Evolutionary conservation across 2,888 invertebrate genomes (phyloP).

Genomic region (Trachelus stipa): DNA sequence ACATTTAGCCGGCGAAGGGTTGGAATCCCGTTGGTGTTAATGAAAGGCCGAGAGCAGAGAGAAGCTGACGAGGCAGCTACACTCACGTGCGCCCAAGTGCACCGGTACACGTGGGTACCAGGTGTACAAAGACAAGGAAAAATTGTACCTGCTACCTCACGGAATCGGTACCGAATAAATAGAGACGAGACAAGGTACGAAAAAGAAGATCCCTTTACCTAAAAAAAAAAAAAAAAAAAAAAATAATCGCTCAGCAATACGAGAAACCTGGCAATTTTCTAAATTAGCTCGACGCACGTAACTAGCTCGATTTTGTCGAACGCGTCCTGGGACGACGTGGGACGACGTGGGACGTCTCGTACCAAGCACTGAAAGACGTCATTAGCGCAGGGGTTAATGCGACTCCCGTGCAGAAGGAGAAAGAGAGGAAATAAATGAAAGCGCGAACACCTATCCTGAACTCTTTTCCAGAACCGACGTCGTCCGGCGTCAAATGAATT

Average conservation of each 20-base stretch:
- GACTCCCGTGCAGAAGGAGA: not conserved
- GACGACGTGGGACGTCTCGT: not conserved
- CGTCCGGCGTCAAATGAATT: not conserved
- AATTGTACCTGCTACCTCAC: not conserved
- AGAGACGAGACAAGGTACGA: no score
- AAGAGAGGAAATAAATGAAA: not conserved
- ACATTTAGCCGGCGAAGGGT: constrained; percentile 36
- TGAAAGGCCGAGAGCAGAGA: constrained; percentile 42
- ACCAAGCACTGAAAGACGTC: not conserved
- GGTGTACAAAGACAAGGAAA: not conserved
- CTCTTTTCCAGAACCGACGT: not conserved
- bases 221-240: no score
- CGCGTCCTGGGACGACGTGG: not conserved
- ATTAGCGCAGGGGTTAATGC: not conserved
- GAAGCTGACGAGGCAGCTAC: constrained; percentile 37
- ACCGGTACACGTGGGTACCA: not conserved
- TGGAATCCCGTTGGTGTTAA: constrained; percentile 45
- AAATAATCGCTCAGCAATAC: not conserved
- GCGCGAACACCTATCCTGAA: not conserved
- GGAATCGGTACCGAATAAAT: not conserved
- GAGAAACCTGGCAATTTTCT: not conserved
- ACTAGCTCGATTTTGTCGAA: not conserved
- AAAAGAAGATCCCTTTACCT: not conserved
- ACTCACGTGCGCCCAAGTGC: not conserved
- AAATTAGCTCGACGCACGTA: not conserved